These are phyloP conservation scores for Resseliella maxima DNA, from an alignment of 2,888 invertebrate species.

Conservation along the genomic window DNA sequence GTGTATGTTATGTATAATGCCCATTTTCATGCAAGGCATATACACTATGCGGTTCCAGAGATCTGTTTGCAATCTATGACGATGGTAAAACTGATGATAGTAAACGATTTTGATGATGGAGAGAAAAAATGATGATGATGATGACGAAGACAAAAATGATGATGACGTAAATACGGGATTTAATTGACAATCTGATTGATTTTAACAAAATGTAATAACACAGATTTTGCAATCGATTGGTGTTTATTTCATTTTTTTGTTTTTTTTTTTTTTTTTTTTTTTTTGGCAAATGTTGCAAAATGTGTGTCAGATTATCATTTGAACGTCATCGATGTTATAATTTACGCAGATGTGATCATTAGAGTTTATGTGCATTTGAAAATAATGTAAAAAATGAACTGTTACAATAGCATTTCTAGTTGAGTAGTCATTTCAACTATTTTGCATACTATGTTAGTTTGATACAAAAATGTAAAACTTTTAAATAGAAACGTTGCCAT, in stretches of 20 bases:
- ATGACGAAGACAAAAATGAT: conserved; percentile 17
- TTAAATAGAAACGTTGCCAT: no score
- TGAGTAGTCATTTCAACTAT: no score
- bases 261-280: no score
- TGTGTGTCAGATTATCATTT: not conserved
- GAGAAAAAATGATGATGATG: conserved; percentile 10
- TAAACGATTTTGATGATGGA: not conserved
- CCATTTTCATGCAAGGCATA: not conserved
- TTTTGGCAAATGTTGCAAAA: no score
- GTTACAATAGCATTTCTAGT: no score
- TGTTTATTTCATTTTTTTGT: no score
- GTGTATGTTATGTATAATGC: not conserved
- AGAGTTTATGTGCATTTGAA: no score
- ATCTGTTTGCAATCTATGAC: not conserved
- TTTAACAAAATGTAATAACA: not conserved
- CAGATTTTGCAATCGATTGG: no score
- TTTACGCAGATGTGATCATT: not conserved
- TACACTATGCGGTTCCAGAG: not conserved
- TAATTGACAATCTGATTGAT: conserved; percentile 1
- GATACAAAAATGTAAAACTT: no score
- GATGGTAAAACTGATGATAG: conserved; percentile 29
- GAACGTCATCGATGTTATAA: not conserved
- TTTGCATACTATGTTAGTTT: no score
- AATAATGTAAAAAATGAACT: no score
- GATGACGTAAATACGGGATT: conserved; percentile 45